Percentiles rank a stretch among this genome's conserved stretches.
Conservation (phyloP, 1,140 invertebrate species). For the Ips typographus region DNA sequence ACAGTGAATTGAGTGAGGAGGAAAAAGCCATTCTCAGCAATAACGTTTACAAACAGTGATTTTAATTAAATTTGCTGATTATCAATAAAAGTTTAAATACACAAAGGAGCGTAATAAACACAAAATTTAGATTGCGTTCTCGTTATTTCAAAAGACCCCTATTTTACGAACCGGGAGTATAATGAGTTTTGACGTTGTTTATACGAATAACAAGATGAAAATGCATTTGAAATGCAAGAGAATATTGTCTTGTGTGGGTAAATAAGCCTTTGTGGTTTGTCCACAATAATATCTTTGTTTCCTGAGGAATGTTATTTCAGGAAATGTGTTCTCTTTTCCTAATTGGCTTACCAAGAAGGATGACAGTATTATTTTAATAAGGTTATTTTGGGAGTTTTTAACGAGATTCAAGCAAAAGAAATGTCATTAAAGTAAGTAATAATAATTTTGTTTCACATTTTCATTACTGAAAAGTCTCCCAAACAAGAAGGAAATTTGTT, state of each 20-base stretch:
- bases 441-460: no score
- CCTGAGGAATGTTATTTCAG: neutral
- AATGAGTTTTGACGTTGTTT: conserved; percentile 19
- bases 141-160: conserved; percentile 12
- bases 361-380: no score
- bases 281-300: neutral
- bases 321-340: no score
- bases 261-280: conserved; percentile 3
- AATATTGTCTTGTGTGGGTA: conserved; percentile 1
- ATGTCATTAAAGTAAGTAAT: no score
- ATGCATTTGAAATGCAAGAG: conserved; percentile 9
- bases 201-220: conserved; percentile 17
- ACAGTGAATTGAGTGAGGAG: neutral
- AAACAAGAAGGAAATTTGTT: no score
- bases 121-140: conserved; percentile 1
- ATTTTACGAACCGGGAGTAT: conserved; percentile 7
- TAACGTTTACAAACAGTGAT: neutral
- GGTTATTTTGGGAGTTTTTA: no score
- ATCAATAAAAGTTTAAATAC: neutral
- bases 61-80: neutral
- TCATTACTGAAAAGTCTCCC: no score
- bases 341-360: no score
- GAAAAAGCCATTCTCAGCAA: neutral
- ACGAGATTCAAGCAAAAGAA: no score
- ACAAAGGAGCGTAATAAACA: neutral